Base-by-base conservation (phyloP, 2,888 invertebrate species). In the Orthosia gothica region DNA sequence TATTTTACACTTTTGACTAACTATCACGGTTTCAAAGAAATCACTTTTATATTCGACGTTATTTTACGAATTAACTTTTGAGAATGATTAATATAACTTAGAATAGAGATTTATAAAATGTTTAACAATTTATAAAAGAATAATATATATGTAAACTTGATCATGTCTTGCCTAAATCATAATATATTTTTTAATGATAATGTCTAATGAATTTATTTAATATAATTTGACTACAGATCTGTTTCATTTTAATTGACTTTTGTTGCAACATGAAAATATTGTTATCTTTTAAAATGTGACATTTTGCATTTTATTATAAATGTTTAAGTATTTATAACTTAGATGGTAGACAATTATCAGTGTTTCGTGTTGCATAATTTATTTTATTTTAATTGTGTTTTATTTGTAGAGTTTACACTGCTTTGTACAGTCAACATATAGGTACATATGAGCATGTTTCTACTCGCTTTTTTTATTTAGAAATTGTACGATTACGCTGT, bases 331-430 rank as follows among this genome's bases (percentile, higher is more conserved):
- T 87, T 86, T 84, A 85, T 81, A 80, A 82, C 67, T 61, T 86
- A 86, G 83, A 87, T 87, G 81, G 89, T 92, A 90, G 88, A 89
- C 86, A 65, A 83, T 81, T 90, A 90, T 92, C 91, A 86, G 88
- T 93, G 91, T 94, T 93, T 94, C 93, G 91, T 94, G 93, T 95
- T 95, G 93, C 93, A 91, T 95, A 95, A 95, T 95, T 95, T 95
- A 95, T 95, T 93, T 87, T 93, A 93, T 94, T 94, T 92, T 94
- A 93, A 93, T 84, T 85, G 89, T 92, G 92, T 94, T 95, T 94
- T 92, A 83, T 91, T 91, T 93, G 87, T 89, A 93, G 92, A 93
- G 89, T 94, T 92, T 93, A 78, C 74, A 89, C 86, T 84, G 91
- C 93, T 93, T 93, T 94, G 93, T 95, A 94, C 91, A 94, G 91